These are phyloP conservation scores for Erpornis zantholeuca DNA, from an alignment of 2,113 vertebrate species.

Conservation along the genomic window DNA sequence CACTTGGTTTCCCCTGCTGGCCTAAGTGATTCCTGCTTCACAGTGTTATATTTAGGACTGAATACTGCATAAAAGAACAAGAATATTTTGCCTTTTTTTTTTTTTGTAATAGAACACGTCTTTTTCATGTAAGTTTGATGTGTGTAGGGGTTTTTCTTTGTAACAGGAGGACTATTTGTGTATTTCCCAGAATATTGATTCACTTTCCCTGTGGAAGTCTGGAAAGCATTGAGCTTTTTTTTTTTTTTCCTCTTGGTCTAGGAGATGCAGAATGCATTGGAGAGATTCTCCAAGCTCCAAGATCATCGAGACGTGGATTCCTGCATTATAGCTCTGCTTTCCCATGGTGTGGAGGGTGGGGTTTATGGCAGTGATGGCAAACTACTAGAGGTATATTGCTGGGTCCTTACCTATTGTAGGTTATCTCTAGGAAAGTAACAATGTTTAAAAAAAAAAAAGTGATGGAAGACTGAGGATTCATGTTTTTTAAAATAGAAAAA, in stretches of 20 bases:
- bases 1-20: neutral
- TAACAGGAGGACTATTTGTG: neutral
- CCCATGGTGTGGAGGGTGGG: slow-evolving; percentile 91
- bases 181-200: neutral
- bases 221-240: neutral
- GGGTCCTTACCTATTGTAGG: neutral
- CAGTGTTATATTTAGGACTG: neutral
- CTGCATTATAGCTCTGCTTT: slow-evolving; percentile 88
- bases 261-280: slow-evolving; percentile 85
- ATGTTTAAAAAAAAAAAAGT: neutral
- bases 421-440: neutral
- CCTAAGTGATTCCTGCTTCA: neutral
- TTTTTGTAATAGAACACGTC: rapidly evolving
- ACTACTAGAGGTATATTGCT: slow-evolving; percentile 80
- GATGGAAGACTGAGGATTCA: neutral
- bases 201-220: neutral
- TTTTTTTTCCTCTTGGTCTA: slow-evolving; percentile 4
- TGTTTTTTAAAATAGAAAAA: neutral
- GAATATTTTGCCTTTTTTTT: neutral
- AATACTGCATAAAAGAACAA: neutral
- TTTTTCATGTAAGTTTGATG: neutral
- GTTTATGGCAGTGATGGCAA: slow-evolving; percentile 90
- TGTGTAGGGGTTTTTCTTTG: neutral
- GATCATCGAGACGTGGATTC: slow-evolving; percentile 82
- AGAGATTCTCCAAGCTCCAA: slow-evolving; percentile 75